Evolutionary conservation across 2,888 invertebrate genomes (phyloP).

Genomic region (Brachycybe producta): DNA sequence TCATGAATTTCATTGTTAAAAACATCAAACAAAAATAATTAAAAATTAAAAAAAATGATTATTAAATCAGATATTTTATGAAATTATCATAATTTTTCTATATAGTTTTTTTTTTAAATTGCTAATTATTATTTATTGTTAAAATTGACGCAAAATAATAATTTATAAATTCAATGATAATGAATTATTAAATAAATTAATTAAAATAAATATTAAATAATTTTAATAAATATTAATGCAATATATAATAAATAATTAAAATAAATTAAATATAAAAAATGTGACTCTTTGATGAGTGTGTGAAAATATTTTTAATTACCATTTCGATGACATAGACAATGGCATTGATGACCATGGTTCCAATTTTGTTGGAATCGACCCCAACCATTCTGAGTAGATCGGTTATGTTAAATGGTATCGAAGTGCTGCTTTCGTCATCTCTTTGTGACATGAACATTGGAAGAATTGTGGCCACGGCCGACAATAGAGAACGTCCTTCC

Average conservation of each 20-base stretch:
- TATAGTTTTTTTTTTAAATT: too few relatives aligned
- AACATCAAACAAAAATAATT: too few relatives aligned
- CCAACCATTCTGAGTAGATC: slow-evolving; percentile 45
- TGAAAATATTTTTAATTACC: too few relatives aligned
- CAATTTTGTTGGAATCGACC: slow-evolving; percentile 59
- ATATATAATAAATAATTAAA: neutral
- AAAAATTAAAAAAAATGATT: too few relatives aligned
- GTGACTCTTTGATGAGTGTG: neutral
- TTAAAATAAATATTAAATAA: neutral
- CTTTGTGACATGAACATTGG: slow-evolving; percentile 8
- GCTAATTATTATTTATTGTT: too few relatives aligned
- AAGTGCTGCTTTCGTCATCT: neutral
- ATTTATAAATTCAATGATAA: too few relatives aligned
- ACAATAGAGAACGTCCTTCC: slow-evolving; percentile 6
- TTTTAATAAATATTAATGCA: neutral
- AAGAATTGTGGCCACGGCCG: slow-evolving; percentile 6
- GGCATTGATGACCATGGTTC: slow-evolving; percentile 68
- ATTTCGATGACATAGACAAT: slow-evolving; percentile 70
- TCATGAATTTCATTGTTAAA: too few relatives aligned
- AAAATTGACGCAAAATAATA: too few relatives aligned
- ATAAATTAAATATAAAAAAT: neutral
- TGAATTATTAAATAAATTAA: neutral
- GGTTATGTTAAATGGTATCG: neutral
- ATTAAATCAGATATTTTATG: too few relatives aligned
- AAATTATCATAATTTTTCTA: too few relatives aligned